Evolutionary conservation across 1,140 invertebrate species (phyloP).

Genomic region (Bradysia coprophila): DNA sequence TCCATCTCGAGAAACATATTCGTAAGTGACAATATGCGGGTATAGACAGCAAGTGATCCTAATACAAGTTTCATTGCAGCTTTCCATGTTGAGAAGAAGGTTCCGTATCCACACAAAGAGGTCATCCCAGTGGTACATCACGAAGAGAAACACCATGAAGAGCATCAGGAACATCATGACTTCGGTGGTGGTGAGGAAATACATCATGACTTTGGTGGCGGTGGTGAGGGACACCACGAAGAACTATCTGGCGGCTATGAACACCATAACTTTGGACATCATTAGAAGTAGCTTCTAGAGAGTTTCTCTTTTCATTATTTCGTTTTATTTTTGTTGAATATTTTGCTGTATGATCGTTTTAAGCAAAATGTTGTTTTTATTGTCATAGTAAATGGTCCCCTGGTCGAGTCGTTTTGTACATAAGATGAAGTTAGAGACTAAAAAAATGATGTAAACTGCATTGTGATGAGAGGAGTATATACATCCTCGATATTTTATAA

Average conservation of each 20-base stretch:
- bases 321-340: slow-evolving; percentile 5
- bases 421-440: no score
- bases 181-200: slow-evolving; percentile 3
- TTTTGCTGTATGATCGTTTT: no score
- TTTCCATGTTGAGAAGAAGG: slow-evolving; percentile 31
- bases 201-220: slow-evolving; percentile 10
- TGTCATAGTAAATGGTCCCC: no score
- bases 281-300: no score
- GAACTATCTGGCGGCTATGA: slow-evolving; percentile 16
- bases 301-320: background rate
- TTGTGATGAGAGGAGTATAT: no score
- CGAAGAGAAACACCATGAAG: slow-evolving; percentile 7
- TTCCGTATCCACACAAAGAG: slow-evolving; percentile 24
- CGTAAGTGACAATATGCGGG: no score
- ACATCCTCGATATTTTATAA: no score
- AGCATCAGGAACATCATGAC: slow-evolving; percentile 11
- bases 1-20: slow-evolving; percentile 20
- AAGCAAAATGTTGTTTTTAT: no score
- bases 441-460: no score
- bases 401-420: no score
- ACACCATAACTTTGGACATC: slow-evolving; percentile 5
- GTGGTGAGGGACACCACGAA: slow-evolving; percentile 11
- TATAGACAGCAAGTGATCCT: no score
- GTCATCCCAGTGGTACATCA: slow-evolving; percentile 8
- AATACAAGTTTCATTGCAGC: no score